These are phyloP conservation scores for Cremastinae sp. DNA, from an alignment of 2,888 invertebrate species.

Conservation along the genomic window DNA sequence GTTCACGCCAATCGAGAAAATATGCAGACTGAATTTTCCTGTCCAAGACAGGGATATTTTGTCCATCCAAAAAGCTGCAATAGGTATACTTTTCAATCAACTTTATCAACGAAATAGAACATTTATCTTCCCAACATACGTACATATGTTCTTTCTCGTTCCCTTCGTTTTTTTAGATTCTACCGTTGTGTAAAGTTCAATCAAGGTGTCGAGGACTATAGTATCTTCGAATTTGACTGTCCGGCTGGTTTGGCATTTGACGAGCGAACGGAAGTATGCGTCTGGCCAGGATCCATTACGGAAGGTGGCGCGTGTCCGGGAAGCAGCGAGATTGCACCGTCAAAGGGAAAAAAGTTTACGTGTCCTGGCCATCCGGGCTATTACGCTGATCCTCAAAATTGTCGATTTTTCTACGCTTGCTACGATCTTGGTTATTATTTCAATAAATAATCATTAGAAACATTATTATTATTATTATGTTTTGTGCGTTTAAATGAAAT, in stretches of 20 bases:
- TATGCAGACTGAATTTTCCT: conserved; percentile 87
- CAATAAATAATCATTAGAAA: background rate
- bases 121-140: too few relatives aligned
- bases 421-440: conserved; percentile 85
- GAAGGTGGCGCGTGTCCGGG: conserved; percentile 88
- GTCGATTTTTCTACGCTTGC: conserved; percentile 92
- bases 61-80: conserved; percentile 89
- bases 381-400: conserved; percentile 90
- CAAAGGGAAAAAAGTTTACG: conserved; percentile 85
- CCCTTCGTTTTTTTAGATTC: conserved; percentile 83
- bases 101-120: background rate
- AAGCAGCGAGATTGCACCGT: conserved; percentile 89
- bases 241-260: conserved; percentile 90
- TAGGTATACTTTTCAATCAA: conserved; percentile 71
- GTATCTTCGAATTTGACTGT: conserved; percentile 91
- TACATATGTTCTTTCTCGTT: too few relatives aligned
- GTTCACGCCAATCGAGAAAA: conserved; percentile 88
- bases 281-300: conserved; percentile 89
- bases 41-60: conserved; percentile 89
- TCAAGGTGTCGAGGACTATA: conserved; percentile 87
- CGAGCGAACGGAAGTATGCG: conserved; percentile 88
- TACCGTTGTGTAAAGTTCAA: conserved; percentile 91
- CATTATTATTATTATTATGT: too few relatives aligned
- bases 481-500: too few relatives aligned
- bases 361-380: conserved; percentile 88